A percentile compares a stretch with the other conserved stretches of the same genome.
These are phyloP conservation scores for Pipra filicauda DNA, from an alignment of 2,113 vertebrate genomes.

Conservation along the genomic window DNA sequence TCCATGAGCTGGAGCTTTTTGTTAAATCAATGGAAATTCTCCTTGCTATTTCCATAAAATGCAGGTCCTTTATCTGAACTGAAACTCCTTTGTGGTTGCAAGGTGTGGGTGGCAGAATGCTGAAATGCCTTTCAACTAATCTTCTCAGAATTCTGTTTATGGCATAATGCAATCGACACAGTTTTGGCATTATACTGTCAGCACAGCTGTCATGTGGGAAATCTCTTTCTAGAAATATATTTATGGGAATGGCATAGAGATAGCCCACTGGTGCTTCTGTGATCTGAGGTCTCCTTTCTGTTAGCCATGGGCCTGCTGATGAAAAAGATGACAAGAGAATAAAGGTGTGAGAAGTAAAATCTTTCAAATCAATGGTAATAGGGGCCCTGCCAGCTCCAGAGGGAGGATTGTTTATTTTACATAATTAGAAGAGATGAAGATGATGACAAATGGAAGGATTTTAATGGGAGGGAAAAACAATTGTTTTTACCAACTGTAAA, in stretches of 20 bases:
- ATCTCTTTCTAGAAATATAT: not conserved
- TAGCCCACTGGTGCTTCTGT: not conserved
- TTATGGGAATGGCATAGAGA: not conserved
- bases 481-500: not conserved
- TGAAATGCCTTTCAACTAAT: slow-evolving; percentile 1
- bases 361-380: not conserved
- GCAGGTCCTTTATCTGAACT: not conserved
- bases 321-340: not conserved
- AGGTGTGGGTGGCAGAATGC: not conserved
- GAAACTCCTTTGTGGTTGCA: not conserved
- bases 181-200: not conserved
- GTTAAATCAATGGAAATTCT: not conserved
- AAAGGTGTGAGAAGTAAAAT: not conserved
- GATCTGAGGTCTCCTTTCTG: not conserved
- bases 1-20: not conserved
- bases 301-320: not conserved
- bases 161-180: not conserved
- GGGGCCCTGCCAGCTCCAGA: not conserved
- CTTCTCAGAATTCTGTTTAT: not conserved
- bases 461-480: not conserved
- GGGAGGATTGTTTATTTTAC: not conserved
- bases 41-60: not conserved
- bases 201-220: not conserved
- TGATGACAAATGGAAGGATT: not conserved
- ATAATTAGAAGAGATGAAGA: not conserved